Conservation (phyloP, 2,888 invertebrate species). For the Eurytoma adleriae region DNA sequence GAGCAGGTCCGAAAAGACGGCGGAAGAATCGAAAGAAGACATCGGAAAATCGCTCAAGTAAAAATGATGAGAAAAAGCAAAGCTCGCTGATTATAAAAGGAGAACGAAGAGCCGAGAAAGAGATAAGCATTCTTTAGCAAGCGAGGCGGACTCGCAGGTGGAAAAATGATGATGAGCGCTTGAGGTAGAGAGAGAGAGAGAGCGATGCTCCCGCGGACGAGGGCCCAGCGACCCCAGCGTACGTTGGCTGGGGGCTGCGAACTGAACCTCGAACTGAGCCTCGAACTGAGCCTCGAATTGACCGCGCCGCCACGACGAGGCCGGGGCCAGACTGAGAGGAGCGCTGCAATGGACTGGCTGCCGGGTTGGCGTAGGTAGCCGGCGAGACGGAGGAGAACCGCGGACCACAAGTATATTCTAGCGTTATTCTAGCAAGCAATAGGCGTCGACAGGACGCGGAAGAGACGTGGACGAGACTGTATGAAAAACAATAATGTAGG, state of each 20-base stretch:
- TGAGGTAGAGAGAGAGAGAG: neutral
- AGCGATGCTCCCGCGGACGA: neutral
- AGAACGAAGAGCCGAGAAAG: too few relatives aligned
- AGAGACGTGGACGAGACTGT: neutral
- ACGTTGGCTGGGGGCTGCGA: neutral
- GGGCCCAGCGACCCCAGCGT: too few relatives aligned
- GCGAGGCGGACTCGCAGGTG: too few relatives aligned
- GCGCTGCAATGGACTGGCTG: constrained; percentile 64
- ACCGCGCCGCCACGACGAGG: constrained; percentile 6
- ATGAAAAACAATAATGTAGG: constrained; percentile 9
- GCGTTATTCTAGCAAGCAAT: constrained; percentile 17
- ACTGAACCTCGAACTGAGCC: neutral
- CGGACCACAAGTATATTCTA: constrained; percentile 22
- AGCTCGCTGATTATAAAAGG: neutral
- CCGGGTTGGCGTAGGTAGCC: constrained; percentile 64
- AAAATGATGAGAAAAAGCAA: neutral
- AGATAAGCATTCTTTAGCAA: too few relatives aligned
- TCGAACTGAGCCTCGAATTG: constrained; percentile 4
- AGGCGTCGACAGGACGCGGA: neutral
- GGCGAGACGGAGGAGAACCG: constrained; percentile 7
- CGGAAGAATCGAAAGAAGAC: neutral
- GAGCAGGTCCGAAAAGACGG: neutral
- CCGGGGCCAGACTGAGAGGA: constrained; percentile 45
- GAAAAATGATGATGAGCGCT: neutral
- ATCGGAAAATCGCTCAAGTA: neutral